phyloP scores from a whole-genome alignment of 2,797 vertebrate genomes.

The Callimico goeldii region DNA sequence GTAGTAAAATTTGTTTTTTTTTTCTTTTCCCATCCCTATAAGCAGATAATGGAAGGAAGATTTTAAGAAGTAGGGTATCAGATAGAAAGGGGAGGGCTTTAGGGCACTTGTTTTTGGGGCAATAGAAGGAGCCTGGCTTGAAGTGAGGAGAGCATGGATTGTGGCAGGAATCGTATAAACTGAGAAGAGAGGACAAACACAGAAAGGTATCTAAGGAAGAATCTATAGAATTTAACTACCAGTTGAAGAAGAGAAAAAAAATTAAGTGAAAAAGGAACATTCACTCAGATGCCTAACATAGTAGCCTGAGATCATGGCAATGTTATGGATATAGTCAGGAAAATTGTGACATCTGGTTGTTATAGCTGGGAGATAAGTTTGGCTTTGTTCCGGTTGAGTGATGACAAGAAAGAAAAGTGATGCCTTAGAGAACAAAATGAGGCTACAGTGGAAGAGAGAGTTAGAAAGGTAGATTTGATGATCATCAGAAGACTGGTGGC shows the following conservation, averaged over 20 bases:
- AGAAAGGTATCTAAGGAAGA: not conserved
- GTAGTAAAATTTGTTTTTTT: not conserved
- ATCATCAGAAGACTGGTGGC: not conserved
- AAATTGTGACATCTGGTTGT: not conserved
- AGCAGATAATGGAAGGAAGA: not conserved
- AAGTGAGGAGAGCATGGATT: not conserved
- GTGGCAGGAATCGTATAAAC: not conserved
- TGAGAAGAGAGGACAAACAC: not conserved
- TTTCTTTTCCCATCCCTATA: not conserved
- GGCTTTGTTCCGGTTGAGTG: not conserved
- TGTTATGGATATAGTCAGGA: not conserved
- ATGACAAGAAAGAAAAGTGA: not conserved
- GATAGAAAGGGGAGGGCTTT: not conserved
- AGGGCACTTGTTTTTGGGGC: not conserved
- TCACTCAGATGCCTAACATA: not conserved
- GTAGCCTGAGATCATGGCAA: not conserved
- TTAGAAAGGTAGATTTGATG: not conserved
- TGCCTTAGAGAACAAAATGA: not conserved
- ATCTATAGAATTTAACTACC: not conserved
- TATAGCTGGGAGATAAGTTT: not conserved
- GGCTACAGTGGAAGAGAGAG: not conserved
- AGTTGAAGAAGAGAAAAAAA: not conserved
- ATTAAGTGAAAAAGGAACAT: not conserved
- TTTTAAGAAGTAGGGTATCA: not conserved
- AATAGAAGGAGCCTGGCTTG: not conserved